Evolutionary conservation across 2,888 invertebrate species (phyloP).

Genomic region (Drosophila kambysellisi): DNA sequence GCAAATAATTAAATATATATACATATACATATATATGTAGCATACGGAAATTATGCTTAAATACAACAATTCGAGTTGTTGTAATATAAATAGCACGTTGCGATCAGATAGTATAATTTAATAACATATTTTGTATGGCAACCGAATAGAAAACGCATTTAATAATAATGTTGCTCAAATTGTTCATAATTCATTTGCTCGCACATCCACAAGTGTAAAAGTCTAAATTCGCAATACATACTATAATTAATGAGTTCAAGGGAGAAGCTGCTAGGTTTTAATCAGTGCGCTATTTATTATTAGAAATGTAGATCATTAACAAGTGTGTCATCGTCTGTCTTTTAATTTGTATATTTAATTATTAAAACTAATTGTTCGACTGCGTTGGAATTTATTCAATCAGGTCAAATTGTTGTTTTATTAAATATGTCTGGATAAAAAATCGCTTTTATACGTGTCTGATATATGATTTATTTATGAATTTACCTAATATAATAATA

Average conservation of each 20-base stretch:
- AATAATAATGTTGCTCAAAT: conserved; percentile 7
- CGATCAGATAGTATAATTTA: conserved; percentile 9
- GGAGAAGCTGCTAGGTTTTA: background rate
- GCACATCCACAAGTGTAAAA: background rate
- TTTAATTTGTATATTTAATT: background rate
- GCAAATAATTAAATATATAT: background rate
- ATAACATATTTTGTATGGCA: conserved; percentile 9
- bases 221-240: background rate
- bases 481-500: background rate
- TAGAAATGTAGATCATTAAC: background rate
- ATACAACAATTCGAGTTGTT: background rate
- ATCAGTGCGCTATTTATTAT: background rate
- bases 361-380: background rate
- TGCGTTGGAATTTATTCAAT: background rate
- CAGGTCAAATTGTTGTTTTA: background rate
- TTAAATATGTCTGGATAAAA: background rate
- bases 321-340: background rate
- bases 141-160: conserved; percentile 10
- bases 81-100: conserved; percentile 11
- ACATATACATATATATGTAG: background rate
- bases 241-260: background rate
- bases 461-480: background rate
- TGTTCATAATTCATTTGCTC: background rate
- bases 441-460: background rate
- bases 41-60: conserved; percentile 15